These are phyloP conservation scores for Prunella fulvescens DNA, from an alignment of 2,113 vertebrate genomes.

Conservation along the genomic window DNA sequence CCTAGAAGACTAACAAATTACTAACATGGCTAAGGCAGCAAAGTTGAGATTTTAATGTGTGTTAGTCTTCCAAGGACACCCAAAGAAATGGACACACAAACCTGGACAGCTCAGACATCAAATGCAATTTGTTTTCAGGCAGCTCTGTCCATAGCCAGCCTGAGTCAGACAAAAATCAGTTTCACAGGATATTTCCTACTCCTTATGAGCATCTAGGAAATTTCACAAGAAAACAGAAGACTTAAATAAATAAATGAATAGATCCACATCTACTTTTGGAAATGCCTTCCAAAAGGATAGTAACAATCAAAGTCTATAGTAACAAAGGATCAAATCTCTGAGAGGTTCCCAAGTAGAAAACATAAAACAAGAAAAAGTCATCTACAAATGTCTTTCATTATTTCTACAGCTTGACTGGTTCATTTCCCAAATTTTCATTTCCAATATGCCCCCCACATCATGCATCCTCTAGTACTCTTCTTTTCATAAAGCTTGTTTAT, in stretches of 20 bases:
- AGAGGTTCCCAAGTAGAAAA: background rate
- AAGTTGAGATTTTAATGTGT: background rate
- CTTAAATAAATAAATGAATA: background rate
- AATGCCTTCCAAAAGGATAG: background rate
- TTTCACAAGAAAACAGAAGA: background rate
- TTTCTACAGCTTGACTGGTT: background rate
- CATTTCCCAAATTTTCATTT: background rate
- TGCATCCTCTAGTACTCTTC: background rate
- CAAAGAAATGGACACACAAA: background rate
- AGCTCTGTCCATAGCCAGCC: background rate
- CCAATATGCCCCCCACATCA: background rate
- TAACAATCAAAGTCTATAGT: background rate
- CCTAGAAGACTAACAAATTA: background rate
- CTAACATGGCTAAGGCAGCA: background rate
- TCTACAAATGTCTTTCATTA: background rate
- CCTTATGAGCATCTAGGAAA: background rate
- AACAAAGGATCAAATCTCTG: background rate
- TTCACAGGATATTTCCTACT: background rate
- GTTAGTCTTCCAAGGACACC: background rate
- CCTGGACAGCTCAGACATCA: background rate
- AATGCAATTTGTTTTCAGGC: background rate
- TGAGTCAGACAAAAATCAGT: background rate
- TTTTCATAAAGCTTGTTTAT: background rate
- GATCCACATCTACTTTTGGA: background rate
- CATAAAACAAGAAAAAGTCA: background rate